phyloP scores from a whole-genome alignment of 2,888 invertebrate genomes.

The Plusia festucae region DNA sequence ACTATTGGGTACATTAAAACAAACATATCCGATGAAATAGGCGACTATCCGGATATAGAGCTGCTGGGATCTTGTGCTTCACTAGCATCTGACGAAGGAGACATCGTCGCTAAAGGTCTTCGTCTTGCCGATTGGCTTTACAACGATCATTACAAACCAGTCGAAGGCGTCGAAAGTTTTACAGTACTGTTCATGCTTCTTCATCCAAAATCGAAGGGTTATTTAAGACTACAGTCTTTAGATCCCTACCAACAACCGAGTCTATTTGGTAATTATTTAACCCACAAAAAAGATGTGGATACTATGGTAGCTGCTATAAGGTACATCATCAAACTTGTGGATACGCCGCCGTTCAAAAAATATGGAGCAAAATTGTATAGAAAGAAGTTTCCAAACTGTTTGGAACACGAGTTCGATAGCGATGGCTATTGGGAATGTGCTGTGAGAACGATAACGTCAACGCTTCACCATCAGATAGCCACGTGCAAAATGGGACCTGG shows the following conservation, averaged over 20 bases:
- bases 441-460: conserved; percentile 89
- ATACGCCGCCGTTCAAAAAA: conserved; percentile 89
- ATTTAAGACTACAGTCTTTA: conserved; percentile 89
- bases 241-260: conserved; percentile 91
- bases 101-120: conserved; percentile 77
- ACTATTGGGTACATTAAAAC: conserved; percentile 90
- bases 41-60: conserved; percentile 91
- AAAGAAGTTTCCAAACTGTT: conserved; percentile 88
- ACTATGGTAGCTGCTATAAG: conserved; percentile 89
- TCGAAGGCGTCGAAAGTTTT: conserved; percentile 83
- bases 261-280: conserved; percentile 93
- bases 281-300: conserved; percentile 89
- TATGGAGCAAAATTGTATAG: conserved; percentile 89
- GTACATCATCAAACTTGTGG: conserved; percentile 87
- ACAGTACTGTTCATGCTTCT: conserved; percentile 88
- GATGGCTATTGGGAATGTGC: conserved; percentile 92
- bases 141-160: conserved; percentile 76
- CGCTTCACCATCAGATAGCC: conserved; percentile 92
- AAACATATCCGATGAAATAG: conserved; percentile 85
- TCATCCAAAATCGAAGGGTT: conserved; percentile 91
- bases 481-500: conserved; percentile 92
- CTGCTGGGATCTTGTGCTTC: conserved; percentile 89
- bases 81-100: conserved; percentile 88
- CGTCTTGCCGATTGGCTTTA: conserved; percentile 81
- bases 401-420: conserved; percentile 84